Evolutionary conservation across 2,113 vertebrate species (phyloP), one percentile per base, ranked within the genome.

Genomic region (Arvicanthis niloticus): DNA sequence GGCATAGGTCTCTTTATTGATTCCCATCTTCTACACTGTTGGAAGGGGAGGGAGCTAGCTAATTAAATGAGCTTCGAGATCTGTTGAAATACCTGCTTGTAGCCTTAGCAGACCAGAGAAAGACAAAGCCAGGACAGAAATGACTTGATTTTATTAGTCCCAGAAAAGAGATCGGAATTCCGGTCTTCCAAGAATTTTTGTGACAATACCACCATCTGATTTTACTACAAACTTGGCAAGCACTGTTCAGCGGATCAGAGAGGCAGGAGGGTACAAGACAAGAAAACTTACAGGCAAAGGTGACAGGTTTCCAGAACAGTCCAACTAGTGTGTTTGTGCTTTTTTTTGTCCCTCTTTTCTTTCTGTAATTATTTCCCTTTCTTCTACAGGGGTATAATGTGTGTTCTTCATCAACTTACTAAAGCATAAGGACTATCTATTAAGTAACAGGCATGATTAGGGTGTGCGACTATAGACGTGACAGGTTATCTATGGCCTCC

Each of bases 111-210:
- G 75, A 67, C 9, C 42, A 73, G 53, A 87, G 73, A 42, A 81
- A 89, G 89, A 29, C 12, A 67, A 72, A 93, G 31, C 22, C 26
- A 37, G 45, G 85, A 60, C 45, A 24, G 75, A 73, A 81, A 80
- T 48, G 10, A 26, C 72, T 68, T 87, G 40, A n/a, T n/a, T 34
- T 67, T 37, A 22, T 21, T 87, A 62, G 4, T 97, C 37, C 56
- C 70, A 62, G 91, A 51, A 89, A 96, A 91, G 70, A 89, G 19
- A 7, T 81, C 76, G 24, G 51, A 73, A 48, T 91, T 93, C 78
- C 95, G 48, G 42, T 93, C 37, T 94, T 78, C 56, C 8, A 56
- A 91, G 62, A 93, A 84, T 4, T 16, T 87, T 40, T 56, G 56
- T 15, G 68, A 85, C 1, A 75, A 95, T 51, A 88, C 40, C 1